phyloP scores from a whole-genome alignment of 1,140 invertebrate genomes.

The Micrasema minimum region DNA sequence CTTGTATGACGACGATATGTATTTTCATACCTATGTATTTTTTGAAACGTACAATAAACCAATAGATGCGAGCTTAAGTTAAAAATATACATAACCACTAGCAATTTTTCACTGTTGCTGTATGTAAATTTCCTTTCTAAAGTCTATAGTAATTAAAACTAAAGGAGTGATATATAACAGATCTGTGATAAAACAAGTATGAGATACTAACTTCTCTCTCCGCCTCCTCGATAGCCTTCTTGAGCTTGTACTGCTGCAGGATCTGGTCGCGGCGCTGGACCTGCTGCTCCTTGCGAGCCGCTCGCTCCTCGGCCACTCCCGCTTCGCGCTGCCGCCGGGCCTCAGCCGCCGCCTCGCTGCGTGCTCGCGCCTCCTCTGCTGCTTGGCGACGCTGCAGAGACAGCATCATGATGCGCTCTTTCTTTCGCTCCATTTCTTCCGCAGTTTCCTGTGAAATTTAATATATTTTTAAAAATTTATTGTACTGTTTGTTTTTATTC shows the following conservation, averaged over 20 bases:
- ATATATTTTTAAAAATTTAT: too few relatives aligned
- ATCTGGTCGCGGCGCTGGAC: slow-evolving; percentile 86
- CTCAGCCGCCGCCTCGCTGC: slow-evolving; percentile 87
- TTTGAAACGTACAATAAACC: too few relatives aligned
- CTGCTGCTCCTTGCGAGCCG: slow-evolving; percentile 91
- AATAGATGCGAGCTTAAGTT: too few relatives aligned
- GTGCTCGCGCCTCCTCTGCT: slow-evolving; percentile 86
- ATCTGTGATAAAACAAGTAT: too few relatives aligned
- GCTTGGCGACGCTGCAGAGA: slow-evolving; percentile 88
- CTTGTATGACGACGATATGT: too few relatives aligned
- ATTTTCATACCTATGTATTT: too few relatives aligned
- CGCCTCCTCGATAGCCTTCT: slow-evolving; percentile 93
- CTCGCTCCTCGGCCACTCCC: slow-evolving; percentile 84
- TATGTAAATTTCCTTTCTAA: too few relatives aligned
- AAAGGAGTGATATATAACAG: too few relatives aligned
- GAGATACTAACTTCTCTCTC: slow-evolving; percentile 91
- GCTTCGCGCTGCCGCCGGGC: slow-evolving; percentile 82
- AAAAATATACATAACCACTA: too few relatives aligned
- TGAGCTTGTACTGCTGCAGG: slow-evolving; percentile 93
- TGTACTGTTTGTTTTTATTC: neutral
- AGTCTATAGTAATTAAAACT: too few relatives aligned
- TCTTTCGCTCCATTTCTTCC: slow-evolving; percentile 91
- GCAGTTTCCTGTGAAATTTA: slow-evolving; percentile 74
- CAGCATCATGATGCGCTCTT: slow-evolving; percentile 87
- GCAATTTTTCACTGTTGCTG: too few relatives aligned